phyloP scores from a whole-genome alignment of 2,888 invertebrate genomes.

The Cephus pygmeus region DNA sequence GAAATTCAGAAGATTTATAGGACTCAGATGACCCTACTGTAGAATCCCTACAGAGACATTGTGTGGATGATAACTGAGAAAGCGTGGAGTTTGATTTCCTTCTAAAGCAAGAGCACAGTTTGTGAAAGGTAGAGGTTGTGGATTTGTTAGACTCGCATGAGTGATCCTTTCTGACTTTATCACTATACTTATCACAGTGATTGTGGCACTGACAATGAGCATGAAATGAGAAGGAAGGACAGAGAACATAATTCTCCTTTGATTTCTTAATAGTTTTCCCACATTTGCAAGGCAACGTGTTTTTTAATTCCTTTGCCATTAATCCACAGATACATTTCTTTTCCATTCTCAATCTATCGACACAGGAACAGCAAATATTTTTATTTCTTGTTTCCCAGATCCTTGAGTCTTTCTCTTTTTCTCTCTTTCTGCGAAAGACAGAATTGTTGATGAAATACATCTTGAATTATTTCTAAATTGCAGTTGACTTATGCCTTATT shows the following conservation, averaged over 20 bases:
- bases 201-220: background rate
- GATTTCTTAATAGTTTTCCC: background rate
- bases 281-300: background rate
- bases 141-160: background rate
- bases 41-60: background rate
- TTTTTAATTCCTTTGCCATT: background rate
- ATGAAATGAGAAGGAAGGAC: background rate
- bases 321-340: background rate
- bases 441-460: background rate
- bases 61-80: background rate
- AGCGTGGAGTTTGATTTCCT: background rate
- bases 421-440: background rate
- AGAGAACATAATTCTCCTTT: background rate
- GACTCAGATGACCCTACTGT: background rate
- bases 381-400: background rate
- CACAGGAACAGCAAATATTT: background rate
- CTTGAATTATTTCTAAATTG: background rate
- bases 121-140: background rate
- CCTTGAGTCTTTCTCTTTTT: background rate
- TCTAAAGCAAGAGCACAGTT: background rate
- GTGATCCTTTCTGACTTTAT: background rate
- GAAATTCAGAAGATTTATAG: background rate
- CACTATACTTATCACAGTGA: background rate
- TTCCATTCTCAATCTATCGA: background rate
- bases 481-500: background rate